Conservation (phyloP, 2,888 invertebrate genomes). For the Caenorhabditis virilis region DNA sequence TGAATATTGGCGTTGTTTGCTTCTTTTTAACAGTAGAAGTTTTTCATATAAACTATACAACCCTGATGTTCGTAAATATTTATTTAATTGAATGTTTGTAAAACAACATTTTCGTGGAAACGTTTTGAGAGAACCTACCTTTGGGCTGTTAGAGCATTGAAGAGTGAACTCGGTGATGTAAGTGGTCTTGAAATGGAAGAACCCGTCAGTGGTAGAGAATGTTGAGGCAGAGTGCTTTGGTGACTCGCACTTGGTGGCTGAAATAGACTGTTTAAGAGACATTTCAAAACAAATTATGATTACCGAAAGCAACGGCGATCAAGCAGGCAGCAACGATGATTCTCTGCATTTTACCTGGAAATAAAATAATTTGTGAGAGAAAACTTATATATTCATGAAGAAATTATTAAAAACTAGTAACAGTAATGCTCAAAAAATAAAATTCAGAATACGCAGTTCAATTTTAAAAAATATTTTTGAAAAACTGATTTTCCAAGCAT, state of each 20-base stretch:
- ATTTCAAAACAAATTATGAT: constrained; percentile 2
- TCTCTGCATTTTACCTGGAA: constrained; percentile 39
- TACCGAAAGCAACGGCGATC: constrained; percentile 16
- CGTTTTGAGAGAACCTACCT: constrained; percentile 66
- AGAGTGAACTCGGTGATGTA: constrained; percentile 88
- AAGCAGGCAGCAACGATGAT: constrained; percentile 11
- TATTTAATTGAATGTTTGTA: background rate
- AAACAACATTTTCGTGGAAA: background rate
- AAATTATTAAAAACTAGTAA: no score
- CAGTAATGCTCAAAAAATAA: no score
- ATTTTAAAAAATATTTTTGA: no score
- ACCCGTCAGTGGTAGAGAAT: constrained; percentile 90
- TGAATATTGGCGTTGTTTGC: no score
- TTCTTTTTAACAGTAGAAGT: no score
- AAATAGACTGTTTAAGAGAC: constrained; percentile 4
- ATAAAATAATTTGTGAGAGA: no score
- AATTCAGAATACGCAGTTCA: no score
- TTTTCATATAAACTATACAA: no score
- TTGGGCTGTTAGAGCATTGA: constrained; percentile 75
- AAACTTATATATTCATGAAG: no score
- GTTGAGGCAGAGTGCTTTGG: constrained; percentile 75
- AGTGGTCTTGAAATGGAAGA: constrained; percentile 83
- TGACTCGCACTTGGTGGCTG: constrained; percentile 69
- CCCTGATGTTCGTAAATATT: no score
- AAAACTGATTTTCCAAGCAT: no score